Percentiles rank a stretch among this genome's conserved stretches.
phyloP scores from a whole-genome alignment of 2,888 invertebrate species.

The Zygothrica quintamaculata region DNA sequence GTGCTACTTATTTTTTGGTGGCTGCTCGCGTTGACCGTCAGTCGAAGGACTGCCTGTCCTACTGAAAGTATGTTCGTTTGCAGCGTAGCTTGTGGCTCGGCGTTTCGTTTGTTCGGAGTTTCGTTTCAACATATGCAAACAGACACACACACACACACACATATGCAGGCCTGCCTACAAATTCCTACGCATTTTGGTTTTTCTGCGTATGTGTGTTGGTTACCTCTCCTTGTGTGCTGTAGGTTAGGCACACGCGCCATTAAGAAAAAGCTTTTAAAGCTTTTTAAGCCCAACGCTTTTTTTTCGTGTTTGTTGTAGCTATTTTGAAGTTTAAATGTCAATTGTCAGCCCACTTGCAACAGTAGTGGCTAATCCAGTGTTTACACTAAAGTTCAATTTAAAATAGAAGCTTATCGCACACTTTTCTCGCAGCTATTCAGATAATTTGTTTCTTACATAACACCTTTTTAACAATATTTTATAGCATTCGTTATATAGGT shows the following conservation, averaged over 20 bases:
- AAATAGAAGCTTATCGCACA: too few species aligned
- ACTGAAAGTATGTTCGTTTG: conserved; percentile 77
- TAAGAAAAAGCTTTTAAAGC: conserved; percentile 61
- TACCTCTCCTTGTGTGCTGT: conserved; percentile 47
- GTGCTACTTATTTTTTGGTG: conserved; percentile 49
- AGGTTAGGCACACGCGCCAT: conserved; percentile 74
- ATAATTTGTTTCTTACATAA: neutral
- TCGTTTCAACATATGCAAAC: conserved; percentile 25
- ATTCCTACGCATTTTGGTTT: conserved; percentile 70
- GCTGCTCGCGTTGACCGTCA: conserved; percentile 82
- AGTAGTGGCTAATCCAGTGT: conserved; percentile 38
- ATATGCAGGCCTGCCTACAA: conserved; percentile 50
- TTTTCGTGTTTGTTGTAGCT: conserved; percentile 19
- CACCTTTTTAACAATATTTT: neutral
- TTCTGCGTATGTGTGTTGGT: conserved; percentile 38
- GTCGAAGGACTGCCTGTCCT: conserved; percentile 84
- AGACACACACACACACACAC: conserved; percentile 20
- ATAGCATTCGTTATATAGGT: neutral
- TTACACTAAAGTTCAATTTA: neutral
- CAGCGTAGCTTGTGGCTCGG: conserved; percentile 48
- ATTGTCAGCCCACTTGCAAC: conserved; percentile 32
- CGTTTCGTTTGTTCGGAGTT: conserved; percentile 61
- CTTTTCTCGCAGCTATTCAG: too few species aligned
- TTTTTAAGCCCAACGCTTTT: conserved; percentile 39
- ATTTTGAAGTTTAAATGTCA: conserved; percentile 67